Evolutionary conservation across 2,888 invertebrate species (phyloP), one percentile per base, ranked within the genome.

Genomic region (Luffia ferchaultella): DNA sequence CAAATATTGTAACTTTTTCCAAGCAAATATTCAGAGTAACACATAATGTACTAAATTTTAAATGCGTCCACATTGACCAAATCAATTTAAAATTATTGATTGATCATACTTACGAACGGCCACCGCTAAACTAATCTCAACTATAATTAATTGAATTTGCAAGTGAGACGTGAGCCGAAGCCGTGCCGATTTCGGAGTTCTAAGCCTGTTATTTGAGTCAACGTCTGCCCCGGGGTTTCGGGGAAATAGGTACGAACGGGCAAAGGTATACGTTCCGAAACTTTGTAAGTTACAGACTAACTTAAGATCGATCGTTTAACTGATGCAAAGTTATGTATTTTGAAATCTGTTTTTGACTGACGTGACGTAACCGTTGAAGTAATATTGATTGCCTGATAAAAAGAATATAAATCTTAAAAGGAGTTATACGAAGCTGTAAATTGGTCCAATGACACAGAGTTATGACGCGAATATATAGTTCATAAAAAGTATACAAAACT

Each of bases 141-240:
- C 75, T 76, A 76, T 77, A 76, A 79, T 77, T 78, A 79, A 78
- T 79, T 77, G 69, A 78, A 79, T 79, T 77, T 70, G 67, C 58
- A 62, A 74, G 69, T 73, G 65, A 68, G 62, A 68, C 68, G 70
- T 63, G 68, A 12, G 30, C 5, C 30, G 30, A 30, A 30, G 30
- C 30, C 30, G 30, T 30, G 30, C 30, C 5, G 30, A 30, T 30
- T 30, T 3, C 30, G 30, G 30, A 30, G 5, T 30, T 30, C 73
- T 30, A n/a, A n/a, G 17, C n/a, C n/a, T 5, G 43, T 17, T 43
- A 16, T 43, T 43, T 16, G 7, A 16, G n/a, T 62, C 59, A 54
- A 53, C 49, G 57, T 57, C 57, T 76, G 76, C 76, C 76, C 19
- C 42, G 20, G 18, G 40, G n/a, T 16, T 20, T 16, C 42, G 48